Base-by-base conservation (phyloP, 1,140 invertebrate genomes). In the Solenopsis invicta region DNA sequence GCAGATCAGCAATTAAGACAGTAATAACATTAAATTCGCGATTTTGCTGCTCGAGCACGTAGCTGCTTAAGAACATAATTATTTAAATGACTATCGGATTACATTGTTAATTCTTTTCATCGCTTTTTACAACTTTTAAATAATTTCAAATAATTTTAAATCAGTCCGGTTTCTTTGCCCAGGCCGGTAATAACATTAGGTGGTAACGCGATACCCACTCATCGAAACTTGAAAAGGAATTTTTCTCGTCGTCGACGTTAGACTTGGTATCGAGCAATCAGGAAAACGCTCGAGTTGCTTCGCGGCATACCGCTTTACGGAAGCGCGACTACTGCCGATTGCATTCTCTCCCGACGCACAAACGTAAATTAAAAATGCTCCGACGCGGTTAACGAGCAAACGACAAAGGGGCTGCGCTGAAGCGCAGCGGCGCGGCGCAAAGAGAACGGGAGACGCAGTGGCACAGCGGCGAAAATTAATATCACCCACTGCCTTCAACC, bases 291-390 rank as follows among this genome's bases (percentile, higher is more conserved):
- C 75, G 75, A 85, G 48, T 66, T 29, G 34, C 29, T 50, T 45
- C 67, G 54, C 54, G 54, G 37, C 24, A 10, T 16, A 82, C 56
- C 80, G 41, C 41, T 69, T 84, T 74, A 67, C 67, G 67, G 34
- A 77, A 87, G 85, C 85, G 88, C 77, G 69, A 77, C 88, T 85
- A 67, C 77, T 87, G 64, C 54, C 85, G 88, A 89, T 90, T 88
- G 87, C 72, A 45, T 81, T 88, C 69, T 78, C 61, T 82, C 24
- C 41, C 67, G 72, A 84, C 90, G 91, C 88, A 88, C 86, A 90
- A 93, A 93, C 92, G 92, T 91, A 92, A 93, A 93, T 93, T 92
- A 93, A 93, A 93, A 93, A 93, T 93, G 88, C 91, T 89, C 82
- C 71, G 84, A 87, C 81, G 86, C 89, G 89, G 91, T 93, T 92